A percentile compares a stretch with the other conserved stretches of the same genome.
Evolutionary conservation across 2,113 vertebrate genomes (phyloP).

Genomic region (Hoplias malabaricus): DNA sequence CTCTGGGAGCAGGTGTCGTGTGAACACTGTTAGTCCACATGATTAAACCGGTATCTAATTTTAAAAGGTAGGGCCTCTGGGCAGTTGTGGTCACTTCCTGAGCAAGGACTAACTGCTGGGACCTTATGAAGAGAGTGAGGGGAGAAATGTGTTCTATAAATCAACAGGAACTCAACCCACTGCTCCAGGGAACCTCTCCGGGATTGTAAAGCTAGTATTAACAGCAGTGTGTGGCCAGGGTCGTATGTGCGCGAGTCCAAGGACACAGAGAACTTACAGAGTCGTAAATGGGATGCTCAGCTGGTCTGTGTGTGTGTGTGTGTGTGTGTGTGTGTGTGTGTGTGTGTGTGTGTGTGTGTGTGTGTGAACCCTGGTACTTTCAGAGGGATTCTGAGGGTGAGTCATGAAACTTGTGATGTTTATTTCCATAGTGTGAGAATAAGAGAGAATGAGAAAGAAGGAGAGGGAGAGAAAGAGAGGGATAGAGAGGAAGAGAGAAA

Average conservation of each 20-base stretch:
- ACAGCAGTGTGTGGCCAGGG: background rate
- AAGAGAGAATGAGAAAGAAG: background rate
- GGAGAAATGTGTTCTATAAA: background rate
- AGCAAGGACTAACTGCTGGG: background rate
- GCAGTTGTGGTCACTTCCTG: background rate
- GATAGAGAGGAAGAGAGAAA: background rate
- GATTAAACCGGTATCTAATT: background rate
- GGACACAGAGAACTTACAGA: background rate
- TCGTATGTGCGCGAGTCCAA: background rate
- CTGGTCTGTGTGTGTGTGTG: no score
- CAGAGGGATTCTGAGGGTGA: background rate
- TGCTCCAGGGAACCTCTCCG: no score
- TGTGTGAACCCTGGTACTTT: background rate
- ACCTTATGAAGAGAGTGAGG: background rate
- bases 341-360: no score
- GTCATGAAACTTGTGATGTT: background rate
- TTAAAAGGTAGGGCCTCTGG: background rate
- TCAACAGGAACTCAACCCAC: no score
- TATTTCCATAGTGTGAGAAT: background rate
- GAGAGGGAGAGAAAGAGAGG: background rate
- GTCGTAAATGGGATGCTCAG: background rate
- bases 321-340: no score
- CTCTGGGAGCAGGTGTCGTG: constrained; percentile 1
- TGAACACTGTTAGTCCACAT: background rate
- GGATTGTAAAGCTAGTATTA: no score